Percentiles rank a stretch among this genome's conserved stretches.
phyloP scores from a whole-genome alignment of 1,140 invertebrate species.

The Heliconius himera region DNA sequence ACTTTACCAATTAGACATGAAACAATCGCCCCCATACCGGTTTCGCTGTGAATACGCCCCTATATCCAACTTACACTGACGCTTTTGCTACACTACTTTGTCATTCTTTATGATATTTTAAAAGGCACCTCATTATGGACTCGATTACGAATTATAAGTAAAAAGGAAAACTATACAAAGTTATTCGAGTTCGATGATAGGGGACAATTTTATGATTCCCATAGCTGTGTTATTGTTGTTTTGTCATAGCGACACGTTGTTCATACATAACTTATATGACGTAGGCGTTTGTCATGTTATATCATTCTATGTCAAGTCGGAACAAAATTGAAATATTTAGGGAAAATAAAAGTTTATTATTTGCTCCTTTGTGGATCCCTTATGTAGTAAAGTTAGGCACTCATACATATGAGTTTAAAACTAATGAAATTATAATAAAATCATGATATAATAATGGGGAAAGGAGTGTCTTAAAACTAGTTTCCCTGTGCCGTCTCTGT shows the following conservation, averaged over 20 bases:
- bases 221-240: constrained; percentile 65
- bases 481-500: too few species aligned
- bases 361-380: constrained; percentile 28
- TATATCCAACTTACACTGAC: constrained; percentile 61
- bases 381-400: constrained; percentile 15
- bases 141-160: constrained; percentile 61
- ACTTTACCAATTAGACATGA: constrained; percentile 78
- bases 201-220: constrained; percentile 74
- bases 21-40: constrained; percentile 75
- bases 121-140: constrained; percentile 69
- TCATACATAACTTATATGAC: constrained; percentile 56
- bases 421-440: not conserved
- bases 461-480: too few species aligned
- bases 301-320: constrained; percentile 47
- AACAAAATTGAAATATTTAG: constrained; percentile 56
- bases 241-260: constrained; percentile 57
- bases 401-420: not conserved
- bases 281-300: constrained; percentile 47
- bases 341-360: constrained; percentile 47
- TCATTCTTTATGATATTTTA: constrained; percentile 71
- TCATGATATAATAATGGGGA: not conserved
- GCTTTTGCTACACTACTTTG: constrained; percentile 70
- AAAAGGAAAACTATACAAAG: constrained; percentile 59
- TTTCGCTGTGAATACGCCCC: constrained; percentile 72
- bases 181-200: constrained; percentile 59